Evolutionary conservation across 2,113 vertebrate species (phyloP).

Genomic region (Excalfactoria chinensis): DNA sequence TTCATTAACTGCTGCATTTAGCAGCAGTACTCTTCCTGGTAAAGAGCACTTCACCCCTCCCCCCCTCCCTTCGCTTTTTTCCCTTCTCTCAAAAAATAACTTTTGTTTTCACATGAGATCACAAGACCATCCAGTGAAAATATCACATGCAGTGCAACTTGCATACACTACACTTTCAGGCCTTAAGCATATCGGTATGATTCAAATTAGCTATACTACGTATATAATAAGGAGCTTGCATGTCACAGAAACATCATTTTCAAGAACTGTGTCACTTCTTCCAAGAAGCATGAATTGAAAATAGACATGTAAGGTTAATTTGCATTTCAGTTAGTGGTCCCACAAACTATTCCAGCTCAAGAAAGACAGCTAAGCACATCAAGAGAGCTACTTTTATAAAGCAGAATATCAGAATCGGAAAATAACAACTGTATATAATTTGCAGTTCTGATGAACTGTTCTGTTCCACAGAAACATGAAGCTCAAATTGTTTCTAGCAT

Average conservation of each 20-base stretch:
- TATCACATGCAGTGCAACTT: background rate
- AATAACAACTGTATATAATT: background rate
- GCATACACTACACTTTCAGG: background rate
- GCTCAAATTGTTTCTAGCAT: background rate
- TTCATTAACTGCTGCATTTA: background rate
- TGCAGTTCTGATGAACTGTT: background rate
- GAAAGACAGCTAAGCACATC: background rate
- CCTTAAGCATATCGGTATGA: background rate
- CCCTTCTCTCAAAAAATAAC: background rate
- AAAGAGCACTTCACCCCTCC: background rate
- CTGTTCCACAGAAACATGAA: background rate
- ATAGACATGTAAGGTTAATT: conserved; percentile 3
- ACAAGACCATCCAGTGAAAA: background rate
- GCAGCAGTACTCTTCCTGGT: background rate
- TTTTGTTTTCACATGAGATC: background rate
- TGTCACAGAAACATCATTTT: conserved; percentile 44
- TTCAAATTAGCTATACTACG: background rate
- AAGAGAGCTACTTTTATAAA: background rate
- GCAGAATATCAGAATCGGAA: background rate
- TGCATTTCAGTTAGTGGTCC: conserved; percentile 48
- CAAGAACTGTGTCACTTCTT: conserved; percentile 49
- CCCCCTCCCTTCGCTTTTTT: background rate
- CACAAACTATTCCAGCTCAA: conserved; percentile 10
- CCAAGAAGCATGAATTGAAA: conserved; percentile 33
- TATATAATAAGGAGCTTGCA: background rate